Evolutionary conservation across 64 coral and sea anemone genomes (phyloP).

Genomic region (Platygyra sinensis): DNA sequence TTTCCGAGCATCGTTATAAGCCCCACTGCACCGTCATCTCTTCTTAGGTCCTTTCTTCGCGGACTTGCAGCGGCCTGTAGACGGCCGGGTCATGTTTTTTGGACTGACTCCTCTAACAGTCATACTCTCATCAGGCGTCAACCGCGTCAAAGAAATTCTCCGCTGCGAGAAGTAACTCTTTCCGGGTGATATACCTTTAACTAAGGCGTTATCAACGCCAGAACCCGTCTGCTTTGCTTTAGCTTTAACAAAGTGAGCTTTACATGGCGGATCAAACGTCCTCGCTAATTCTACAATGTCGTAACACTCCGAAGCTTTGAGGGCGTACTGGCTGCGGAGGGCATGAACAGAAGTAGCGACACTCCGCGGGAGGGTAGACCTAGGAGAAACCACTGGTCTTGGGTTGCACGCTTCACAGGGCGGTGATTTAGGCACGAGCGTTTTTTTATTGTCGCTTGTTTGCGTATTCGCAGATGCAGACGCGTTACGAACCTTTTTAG

Average conservation of each 20-base stretch:
- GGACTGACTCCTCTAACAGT: conserved; percentile 73
- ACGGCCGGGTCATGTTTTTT: neutral
- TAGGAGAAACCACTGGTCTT: conserved; percentile 5
- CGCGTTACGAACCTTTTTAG: neutral
- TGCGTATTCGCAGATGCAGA: neutral
- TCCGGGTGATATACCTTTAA: conserved; percentile 65
- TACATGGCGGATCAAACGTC: conserved; percentile 83
- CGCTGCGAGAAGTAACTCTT: conserved; percentile 83
- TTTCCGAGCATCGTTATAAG: too few species aligned
- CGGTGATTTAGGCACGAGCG: neutral
- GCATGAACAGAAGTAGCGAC: conserved; percentile 40
- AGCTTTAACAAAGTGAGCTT: conserved; percentile 48
- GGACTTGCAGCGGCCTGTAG: conserved; percentile 61
- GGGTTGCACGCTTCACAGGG: conserved; percentile 49
- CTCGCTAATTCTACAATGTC: conserved; percentile 85
- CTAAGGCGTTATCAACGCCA: conserved; percentile 41
- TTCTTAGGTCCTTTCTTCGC: conserved; percentile 49
- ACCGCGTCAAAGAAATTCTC: conserved; percentile 70
- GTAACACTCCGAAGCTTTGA: conserved; percentile 87
- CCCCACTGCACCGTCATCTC: conserved; percentile 4
- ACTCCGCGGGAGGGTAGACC: neutral
- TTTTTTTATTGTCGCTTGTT: conserved; percentile 8
- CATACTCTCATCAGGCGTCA: conserved; percentile 52
- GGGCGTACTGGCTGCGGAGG: conserved; percentile 72
- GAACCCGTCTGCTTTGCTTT: neutral